Percentiles rank a stretch among this genome's conserved stretches.
phyloP scores from a whole-genome alignment of 2,113 vertebrate genomes.

The Hyla sarda region DNA sequence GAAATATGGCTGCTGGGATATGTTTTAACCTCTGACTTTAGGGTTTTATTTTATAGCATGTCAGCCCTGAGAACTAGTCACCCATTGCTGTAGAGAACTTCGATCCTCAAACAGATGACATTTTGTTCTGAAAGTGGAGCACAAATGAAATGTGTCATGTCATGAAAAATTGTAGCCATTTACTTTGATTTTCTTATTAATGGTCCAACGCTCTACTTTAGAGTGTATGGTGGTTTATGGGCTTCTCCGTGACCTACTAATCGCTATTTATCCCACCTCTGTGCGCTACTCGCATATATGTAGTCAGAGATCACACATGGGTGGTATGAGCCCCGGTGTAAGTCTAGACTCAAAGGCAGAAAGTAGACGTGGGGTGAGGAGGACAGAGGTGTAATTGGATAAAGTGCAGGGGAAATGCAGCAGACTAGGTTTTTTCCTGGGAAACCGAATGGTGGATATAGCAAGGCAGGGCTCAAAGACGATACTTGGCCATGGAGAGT shows the following conservation, averaged over 20 bases:
- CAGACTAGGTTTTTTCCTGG: neutral
- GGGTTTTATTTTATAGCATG: neutral
- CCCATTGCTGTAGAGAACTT: neutral
- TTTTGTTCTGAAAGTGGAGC: neutral
- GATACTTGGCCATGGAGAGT: neutral
- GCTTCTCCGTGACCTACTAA: neutral
- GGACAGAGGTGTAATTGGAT: conserved; percentile 15
- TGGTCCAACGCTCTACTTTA: neutral
- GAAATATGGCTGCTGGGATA: conserved; percentile 31
- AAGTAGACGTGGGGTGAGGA: neutral
- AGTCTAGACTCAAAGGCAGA: conserved; percentile 14
- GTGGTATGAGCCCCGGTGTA: conserved; percentile 3
- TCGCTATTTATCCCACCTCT: neutral
- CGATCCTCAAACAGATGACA: conserved; percentile 13
- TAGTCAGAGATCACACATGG: conserved; percentile 12
- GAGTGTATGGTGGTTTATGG: neutral
- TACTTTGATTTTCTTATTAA: neutral
- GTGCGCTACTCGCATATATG: neutral
- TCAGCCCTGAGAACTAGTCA: neutral
- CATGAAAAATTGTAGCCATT: neutral
- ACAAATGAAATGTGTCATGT: conserved; percentile 3
- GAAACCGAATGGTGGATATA: neutral
- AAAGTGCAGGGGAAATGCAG: conserved; percentile 9
- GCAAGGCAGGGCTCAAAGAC: neutral
- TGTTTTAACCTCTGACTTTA: conserved; percentile 30